Evolutionary conservation across 1,140 invertebrate genomes (phyloP).

Genomic region (Brachionus plicatilis): DNA sequence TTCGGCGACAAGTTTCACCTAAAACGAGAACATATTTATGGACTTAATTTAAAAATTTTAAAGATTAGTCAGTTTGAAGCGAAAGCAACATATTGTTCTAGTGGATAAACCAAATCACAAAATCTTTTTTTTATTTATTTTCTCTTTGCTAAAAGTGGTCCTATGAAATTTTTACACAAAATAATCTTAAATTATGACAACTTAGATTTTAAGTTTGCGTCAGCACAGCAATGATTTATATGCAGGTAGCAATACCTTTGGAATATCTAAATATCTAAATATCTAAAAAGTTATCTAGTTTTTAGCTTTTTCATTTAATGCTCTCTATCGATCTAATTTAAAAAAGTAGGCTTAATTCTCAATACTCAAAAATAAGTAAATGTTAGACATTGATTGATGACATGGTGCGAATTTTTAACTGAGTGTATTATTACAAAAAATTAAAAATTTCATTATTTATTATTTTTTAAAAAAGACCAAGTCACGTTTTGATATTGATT

Average conservation of each 20-base stretch:
- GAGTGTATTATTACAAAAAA: background rate
- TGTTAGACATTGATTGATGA: background rate
- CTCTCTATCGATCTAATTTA: too few relatives aligned
- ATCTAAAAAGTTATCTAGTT: background rate
- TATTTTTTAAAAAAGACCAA: background rate
- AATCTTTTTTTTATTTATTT: background rate
- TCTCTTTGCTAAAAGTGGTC: background rate
- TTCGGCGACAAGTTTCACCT: background rate
- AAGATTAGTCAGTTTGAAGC: background rate
- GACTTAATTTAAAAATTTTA: background rate
- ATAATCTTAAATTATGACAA: background rate
- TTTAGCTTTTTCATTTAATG: background rate
- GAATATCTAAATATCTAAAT: background rate
- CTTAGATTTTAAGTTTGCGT: background rate
- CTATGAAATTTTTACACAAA: background rate
- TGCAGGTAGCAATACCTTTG: background rate
- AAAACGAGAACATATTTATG: background rate
- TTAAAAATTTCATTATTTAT: background rate
- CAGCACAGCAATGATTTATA: background rate
- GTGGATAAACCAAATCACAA: background rate
- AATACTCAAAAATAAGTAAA: background rate
- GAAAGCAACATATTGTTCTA: background rate
- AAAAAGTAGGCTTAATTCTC: too few relatives aligned
- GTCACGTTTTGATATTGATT: background rate
- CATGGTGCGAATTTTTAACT: background rate